phyloP scores from a whole-genome alignment of 2,113 vertebrate genomes.

The Engystomops pustulosus region DNA sequence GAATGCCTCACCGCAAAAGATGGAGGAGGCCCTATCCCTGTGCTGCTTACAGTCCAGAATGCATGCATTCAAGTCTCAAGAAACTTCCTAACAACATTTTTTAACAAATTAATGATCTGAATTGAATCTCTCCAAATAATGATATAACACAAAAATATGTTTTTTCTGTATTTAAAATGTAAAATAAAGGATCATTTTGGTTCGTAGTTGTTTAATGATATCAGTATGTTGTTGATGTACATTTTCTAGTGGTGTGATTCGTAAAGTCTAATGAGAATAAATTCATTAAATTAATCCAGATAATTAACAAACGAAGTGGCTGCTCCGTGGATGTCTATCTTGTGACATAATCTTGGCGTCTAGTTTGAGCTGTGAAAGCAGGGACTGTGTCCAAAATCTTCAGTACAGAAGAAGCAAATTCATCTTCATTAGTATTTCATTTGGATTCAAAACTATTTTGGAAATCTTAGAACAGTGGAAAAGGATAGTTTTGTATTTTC shows the following conservation, averaged over 20 bases:
- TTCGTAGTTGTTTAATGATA: constrained; percentile 66
- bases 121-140: constrained; percentile 61
- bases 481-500: constrained; percentile 5
- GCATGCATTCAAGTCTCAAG: too few species aligned
- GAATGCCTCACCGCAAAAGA: too few species aligned
- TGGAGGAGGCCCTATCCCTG: too few species aligned
- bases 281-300: constrained; percentile 77
- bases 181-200: constrained; percentile 59
- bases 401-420: constrained; percentile 77
- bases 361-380: constrained; percentile 71
- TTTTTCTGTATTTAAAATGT: constrained; percentile 20
- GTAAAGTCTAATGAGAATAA: constrained; percentile 74
- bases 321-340: constrained; percentile 72
- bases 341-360: constrained; percentile 76
- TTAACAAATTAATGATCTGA: constrained; percentile 25
- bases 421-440: constrained; percentile 81
- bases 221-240: constrained; percentile 64
- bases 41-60: too few species aligned
- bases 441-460: constrained; percentile 68
- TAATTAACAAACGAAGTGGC: constrained; percentile 74
- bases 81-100: neutral
- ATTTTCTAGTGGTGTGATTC: constrained; percentile 69
- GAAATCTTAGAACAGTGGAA: constrained; percentile 67
- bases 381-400: constrained; percentile 75
- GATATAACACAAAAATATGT: neutral